Evolutionary conservation across 2,888 invertebrate genomes (phyloP), one percentile per base, ranked within the genome.

Genomic region (Dinocampus coccinellae): DNA sequence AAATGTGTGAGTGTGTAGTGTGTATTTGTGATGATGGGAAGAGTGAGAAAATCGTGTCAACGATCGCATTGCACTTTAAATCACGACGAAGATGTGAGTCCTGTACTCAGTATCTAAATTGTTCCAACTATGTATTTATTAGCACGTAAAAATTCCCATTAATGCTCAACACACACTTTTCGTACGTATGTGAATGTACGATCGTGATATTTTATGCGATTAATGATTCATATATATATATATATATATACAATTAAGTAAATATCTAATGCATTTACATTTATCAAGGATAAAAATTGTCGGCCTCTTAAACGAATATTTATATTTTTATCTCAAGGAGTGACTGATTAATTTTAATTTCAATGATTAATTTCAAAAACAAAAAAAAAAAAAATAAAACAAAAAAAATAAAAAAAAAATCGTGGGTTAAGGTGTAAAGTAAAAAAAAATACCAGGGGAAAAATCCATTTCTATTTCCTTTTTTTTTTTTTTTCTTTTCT

Each of bases 271-370:
- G 0, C n/a, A 13, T n/a, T 3, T 3, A 13, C 4, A 13, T n/a
- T 42, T 13, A 13, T 42, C 13, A n/a, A n/a, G 4, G n/a, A 42
- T 3, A 42, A 42, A 42, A 13, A n/a, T 13, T 3, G 4, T 10
- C n/a, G 4, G 3, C n/a, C n/a, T n/a, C 3, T 3, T 10, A 10
- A 36, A 81, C 67, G 73, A 79, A 81, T 81, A 74, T 67, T 60
- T 64, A 47, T 55, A 70, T 76, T 81, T 82, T 70, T 69, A 81
- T 83, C 80, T 78, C 57, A 36, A 55, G 52, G 71, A 69, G 66
- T 62, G 74, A 74, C 73, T 80, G 81, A 83, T 83, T 82, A 82
- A 83, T 83, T 81, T 67, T 75, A 79, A 78, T 77, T 77, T 78
- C 79, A 80, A 47, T 47, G 47, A 82, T 82, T 80, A 80, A 83